Base-by-base conservation (phyloP, 2,888 invertebrate species). In the Mesorhabditis spiculigera region DNA sequence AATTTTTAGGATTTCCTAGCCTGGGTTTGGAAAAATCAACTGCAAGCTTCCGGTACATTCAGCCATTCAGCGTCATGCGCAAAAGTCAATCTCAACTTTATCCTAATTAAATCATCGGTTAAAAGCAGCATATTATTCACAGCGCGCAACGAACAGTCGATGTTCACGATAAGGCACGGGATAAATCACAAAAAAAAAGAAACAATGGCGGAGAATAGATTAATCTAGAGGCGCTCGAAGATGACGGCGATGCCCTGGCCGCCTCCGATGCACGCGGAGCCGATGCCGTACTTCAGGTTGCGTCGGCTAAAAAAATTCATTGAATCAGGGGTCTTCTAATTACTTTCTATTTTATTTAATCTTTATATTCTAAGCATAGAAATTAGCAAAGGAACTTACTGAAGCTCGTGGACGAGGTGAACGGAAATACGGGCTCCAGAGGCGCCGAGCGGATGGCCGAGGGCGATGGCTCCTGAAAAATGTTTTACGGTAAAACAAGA, bases 241-340 rank as follows among this genome's bases (percentile, higher is more conserved):
- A 98, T 89, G 13, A 98, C 83, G 3, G 97, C 95, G 85, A 98
- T 97, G 72, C 97, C 97, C 88, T 97, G 96, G 4, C 97, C 97
- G 64, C 97, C 97, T 44, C 97, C 97, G 88, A 98, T 97, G 87
- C 97, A 98, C 0, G 97, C 97, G 0, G 95, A 92, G 8, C 96
- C 97, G 86, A 98, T 91, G 45, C 91, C 95, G 73, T 92, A 90
- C 87, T 93, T 69, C 63, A 61, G 63, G 5, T 61, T 66, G 63
- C 69, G 69, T 41, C 69, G 64, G 65, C 58, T 5, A 65, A 66
- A 10, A 8, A 58, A 45, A 66, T 45, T 66, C 8, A 66, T 16
- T 45, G 4, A 44, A 2, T 13, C 10, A 43, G 4, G 0, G 8
- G 45, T 65, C 5, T 13, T 43, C 28, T 8, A 50, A n/a, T 50